These are phyloP conservation scores for Eupithecia tripunctaria DNA, from an alignment of 2,888 invertebrate genomes.

Conservation along the genomic window DNA sequence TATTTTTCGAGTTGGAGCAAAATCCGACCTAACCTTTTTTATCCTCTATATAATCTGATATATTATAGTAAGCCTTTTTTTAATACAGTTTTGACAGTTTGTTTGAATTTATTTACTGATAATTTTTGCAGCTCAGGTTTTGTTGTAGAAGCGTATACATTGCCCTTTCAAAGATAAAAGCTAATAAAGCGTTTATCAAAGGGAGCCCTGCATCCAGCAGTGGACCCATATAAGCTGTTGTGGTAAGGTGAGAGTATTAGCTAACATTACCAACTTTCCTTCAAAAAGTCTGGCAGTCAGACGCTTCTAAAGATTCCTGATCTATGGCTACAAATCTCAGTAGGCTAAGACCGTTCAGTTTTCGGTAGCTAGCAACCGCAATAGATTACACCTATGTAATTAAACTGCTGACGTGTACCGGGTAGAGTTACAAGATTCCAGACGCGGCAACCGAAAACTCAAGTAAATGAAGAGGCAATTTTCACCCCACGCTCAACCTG, in stretches of 20 bases:
- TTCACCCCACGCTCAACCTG: slow-evolving; percentile 19
- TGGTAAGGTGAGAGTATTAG: not conserved
- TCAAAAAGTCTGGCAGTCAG: not conserved
- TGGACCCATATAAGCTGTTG: too few species aligned
- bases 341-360: slow-evolving; percentile 1
- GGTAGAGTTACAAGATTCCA: slow-evolving; percentile 22
- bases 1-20: too few species aligned
- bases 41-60: too few species aligned
- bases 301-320: not conserved
- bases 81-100: too few species aligned
- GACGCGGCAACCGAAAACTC: slow-evolving; percentile 23
- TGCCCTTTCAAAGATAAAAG: too few species aligned
- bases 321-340: not conserved
- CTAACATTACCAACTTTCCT: not conserved
- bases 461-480: slow-evolving; percentile 29
- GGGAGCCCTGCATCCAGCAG: too few species aligned
- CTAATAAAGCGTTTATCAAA: too few species aligned
- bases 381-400: slow-evolving; percentile 27
- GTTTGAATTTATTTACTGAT: too few species aligned
- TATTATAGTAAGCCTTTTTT: too few species aligned
- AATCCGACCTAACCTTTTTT: too few species aligned
- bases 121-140: too few species aligned
- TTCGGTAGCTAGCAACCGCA: not conserved
- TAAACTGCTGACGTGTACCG: slow-evolving; percentile 18
- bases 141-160: too few species aligned